Conservation (phyloP, 1,140 invertebrate species). For the Musca vetustissima region DNA sequence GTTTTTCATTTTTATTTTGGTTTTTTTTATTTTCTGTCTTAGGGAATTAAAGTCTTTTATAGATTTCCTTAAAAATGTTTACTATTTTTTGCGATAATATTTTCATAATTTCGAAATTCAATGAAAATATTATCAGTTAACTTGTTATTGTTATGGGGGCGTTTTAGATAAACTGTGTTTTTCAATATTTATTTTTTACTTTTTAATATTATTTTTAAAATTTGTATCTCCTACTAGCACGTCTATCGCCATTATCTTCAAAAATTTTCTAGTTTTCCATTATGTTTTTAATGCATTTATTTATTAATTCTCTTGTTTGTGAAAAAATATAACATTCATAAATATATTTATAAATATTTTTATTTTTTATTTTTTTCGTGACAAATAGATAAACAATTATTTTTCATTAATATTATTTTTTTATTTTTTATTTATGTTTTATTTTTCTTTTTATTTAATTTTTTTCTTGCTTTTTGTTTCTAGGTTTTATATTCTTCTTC, state of each 20-base stretch:
- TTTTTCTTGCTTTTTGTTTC: too few relatives aligned
- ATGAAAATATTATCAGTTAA: conserved; percentile 22
- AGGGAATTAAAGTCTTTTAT: background rate
- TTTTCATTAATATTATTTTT: background rate
- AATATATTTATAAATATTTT: conserved; percentile 3
- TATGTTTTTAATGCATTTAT: background rate
- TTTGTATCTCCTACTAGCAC: too few relatives aligned
- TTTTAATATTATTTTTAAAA: background rate
- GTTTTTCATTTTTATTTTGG: background rate
- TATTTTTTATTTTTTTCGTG: background rate
- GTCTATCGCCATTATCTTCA: too few relatives aligned
- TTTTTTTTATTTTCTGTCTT: background rate
- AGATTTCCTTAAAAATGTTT: background rate
- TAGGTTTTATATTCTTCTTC: too few relatives aligned
- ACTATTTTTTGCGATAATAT: background rate
- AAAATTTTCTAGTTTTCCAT: background rate
- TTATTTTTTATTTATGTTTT: conserved; percentile 11
- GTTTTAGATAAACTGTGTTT: too few relatives aligned
- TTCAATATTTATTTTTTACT: background rate
- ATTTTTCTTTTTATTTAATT: too few relatives aligned
- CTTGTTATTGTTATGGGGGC: background rate
- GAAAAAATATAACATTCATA: conserved; percentile 22
- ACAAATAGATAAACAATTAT: conserved; percentile 1
- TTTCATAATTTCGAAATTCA: background rate
- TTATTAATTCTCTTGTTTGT: background rate